These are phyloP conservation scores for Ochropleura plecta DNA, from an alignment of 2,888 invertebrate genomes.

Conservation along the genomic window DNA sequence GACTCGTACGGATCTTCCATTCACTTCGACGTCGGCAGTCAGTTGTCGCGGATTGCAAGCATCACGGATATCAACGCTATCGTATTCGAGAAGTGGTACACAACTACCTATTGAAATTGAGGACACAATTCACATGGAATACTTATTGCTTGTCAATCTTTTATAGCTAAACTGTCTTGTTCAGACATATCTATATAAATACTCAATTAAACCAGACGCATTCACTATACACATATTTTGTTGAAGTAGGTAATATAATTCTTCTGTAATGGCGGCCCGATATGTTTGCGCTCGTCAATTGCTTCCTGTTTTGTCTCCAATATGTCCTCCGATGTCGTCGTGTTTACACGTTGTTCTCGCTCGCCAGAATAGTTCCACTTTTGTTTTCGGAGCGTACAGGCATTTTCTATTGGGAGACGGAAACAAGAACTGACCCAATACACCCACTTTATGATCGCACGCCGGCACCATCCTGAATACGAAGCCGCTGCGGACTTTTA, in stretches of 20 bases:
- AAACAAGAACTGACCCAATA: slow-evolving; percentile 57
- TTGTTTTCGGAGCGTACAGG: slow-evolving; percentile 30
- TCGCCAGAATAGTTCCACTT: slow-evolving; percentile 43
- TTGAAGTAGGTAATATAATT: slow-evolving; percentile 26
- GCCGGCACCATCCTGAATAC: slow-evolving; percentile 29
- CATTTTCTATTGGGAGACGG: slow-evolving; percentile 40
- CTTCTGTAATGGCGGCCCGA: slow-evolving; percentile 12
- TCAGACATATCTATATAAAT: neutral
- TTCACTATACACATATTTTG: neutral
- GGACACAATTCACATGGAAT: slow-evolving; percentile 31
- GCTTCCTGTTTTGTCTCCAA: slow-evolving; percentile 37
- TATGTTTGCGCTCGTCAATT: slow-evolving; percentile 22
- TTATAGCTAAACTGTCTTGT: neutral
- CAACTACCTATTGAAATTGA: slow-evolving; percentile 46
- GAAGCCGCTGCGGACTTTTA: slow-evolving; percentile 40
- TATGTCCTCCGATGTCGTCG: slow-evolving; percentile 11
- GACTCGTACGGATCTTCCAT: slow-evolving; percentile 57
- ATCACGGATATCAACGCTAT: slow-evolving; percentile 37
- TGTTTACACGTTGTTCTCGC: slow-evolving; percentile 43
- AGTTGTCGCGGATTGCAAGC: slow-evolving; percentile 41
- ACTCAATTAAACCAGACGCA: neutral
- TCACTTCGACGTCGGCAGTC: slow-evolving; percentile 50
- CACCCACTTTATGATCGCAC: slow-evolving; percentile 43
- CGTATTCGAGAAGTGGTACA: slow-evolving; percentile 27
- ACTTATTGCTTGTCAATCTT: slow-evolving; percentile 3